Conservation (phyloP, 2,113 vertebrate genomes). For the Leuciscus idus region DNA sequence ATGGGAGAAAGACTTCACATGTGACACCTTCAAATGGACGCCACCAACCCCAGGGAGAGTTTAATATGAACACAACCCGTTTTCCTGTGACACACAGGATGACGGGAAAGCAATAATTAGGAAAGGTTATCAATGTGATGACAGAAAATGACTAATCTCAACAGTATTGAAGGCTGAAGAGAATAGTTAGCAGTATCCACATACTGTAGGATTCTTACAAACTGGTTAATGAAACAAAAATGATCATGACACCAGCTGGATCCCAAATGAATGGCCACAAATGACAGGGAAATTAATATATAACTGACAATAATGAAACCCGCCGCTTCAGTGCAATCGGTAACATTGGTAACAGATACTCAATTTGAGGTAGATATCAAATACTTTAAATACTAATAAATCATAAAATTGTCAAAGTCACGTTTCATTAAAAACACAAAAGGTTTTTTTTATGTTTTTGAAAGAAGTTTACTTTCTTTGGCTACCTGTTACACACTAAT, state of each 20-base stretch:
- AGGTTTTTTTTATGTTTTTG: too few relatives aligned
- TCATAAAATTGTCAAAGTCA: too few relatives aligned
- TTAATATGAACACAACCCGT: not conserved
- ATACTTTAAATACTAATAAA: too few relatives aligned
- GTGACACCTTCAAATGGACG: conserved; percentile 65
- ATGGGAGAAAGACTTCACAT: conserved; percentile 76
- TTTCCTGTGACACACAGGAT: conserved; percentile 3
- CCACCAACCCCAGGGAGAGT: not conserved
- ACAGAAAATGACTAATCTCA: not conserved
- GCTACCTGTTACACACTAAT: too few relatives aligned
- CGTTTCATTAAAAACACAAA: too few relatives aligned
- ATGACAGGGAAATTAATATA: not conserved
- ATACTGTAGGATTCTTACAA: not conserved
- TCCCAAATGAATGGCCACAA: not conserved
- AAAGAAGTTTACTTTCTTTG: too few relatives aligned
- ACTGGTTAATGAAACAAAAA: conserved; percentile 2
- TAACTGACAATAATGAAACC: not conserved
- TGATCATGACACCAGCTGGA: not conserved
- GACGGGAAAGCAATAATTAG: conserved; percentile 14
- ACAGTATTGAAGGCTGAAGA: not conserved
- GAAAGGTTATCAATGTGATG: not conserved
- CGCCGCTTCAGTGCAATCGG: not conserved
- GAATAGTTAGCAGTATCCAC: not conserved
- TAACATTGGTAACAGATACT: not conserved
- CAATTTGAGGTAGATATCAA: not conserved